phyloP scores from a whole-genome alignment of 2,888 invertebrate genomes.

The Hypomecis punctinalis region DNA sequence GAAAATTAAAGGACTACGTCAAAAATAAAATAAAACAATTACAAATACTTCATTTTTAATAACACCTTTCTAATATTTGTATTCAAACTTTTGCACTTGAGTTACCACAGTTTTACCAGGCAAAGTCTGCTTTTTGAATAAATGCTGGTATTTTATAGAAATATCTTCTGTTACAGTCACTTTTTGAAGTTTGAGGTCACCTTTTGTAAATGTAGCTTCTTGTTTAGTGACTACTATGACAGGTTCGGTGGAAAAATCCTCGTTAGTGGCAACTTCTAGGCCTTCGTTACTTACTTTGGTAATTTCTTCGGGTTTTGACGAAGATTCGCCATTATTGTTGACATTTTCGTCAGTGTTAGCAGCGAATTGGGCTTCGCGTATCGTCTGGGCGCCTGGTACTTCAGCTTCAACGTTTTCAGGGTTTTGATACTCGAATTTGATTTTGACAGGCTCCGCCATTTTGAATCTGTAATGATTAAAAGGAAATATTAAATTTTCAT shows the following conservation, averaged over 20 bases:
- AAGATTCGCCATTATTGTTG: constrained; percentile 19
- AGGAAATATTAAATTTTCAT: background rate
- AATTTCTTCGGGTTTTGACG: constrained; percentile 20
- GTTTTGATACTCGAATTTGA: constrained; percentile 51
- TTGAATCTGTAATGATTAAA: constrained; percentile 49
- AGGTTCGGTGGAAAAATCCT: constrained; percentile 55
- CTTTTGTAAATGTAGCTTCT: constrained; percentile 66
- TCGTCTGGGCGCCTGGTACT: constrained; percentile 64
- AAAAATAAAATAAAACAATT: constrained; percentile 29
- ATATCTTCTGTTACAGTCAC: constrained; percentile 71
- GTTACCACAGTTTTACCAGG: constrained; percentile 70
- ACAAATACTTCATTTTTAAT: constrained; percentile 10
- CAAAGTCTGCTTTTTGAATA: constrained; percentile 67
- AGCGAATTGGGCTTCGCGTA: constrained; percentile 49
- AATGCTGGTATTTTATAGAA: constrained; percentile 70
- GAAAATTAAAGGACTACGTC: background rate
- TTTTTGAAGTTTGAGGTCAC: constrained; percentile 68
- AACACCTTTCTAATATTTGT: constrained; percentile 57
- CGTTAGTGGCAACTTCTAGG: constrained; percentile 42
- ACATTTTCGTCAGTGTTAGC: constrained; percentile 11
- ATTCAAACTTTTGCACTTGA: constrained; percentile 67
- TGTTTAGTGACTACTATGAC: constrained; percentile 69
- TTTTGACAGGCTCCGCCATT: constrained; percentile 60
- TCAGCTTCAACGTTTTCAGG: constrained; percentile 61
- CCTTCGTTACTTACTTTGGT: constrained; percentile 26